A percentile compares a stretch with the other conserved stretches of the same genome.
Evolutionary conservation across 2,113 vertebrate species (phyloP).

Genomic region (Rhinoderma darwinii): DNA sequence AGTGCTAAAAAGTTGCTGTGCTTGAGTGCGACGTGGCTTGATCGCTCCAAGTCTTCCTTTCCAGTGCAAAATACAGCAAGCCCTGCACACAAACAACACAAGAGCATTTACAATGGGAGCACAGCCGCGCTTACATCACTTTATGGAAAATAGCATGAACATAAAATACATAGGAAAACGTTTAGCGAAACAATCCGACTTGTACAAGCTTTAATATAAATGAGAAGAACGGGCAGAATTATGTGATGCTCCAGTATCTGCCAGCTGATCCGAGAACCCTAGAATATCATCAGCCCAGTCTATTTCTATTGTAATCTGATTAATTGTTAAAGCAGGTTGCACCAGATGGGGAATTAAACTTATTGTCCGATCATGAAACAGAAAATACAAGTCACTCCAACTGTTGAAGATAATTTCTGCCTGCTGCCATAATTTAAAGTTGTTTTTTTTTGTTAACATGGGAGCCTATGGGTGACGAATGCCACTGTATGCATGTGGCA

Average conservation of each 20-base stretch:
- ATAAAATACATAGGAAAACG: background rate
- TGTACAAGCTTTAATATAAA: background rate
- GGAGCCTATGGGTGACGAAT: no score
- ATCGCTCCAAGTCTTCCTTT: slow-evolving; percentile 28
- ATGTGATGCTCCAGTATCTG: slow-evolving; percentile 31
- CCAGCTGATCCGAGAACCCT: background rate
- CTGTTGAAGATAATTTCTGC: background rate
- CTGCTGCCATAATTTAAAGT: background rate
- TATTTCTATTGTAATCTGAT: slow-evolving; percentile 38
- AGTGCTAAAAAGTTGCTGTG: background rate
- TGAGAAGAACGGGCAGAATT: background rate
- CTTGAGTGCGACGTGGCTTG: background rate
- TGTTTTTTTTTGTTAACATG: no score
- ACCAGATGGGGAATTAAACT: slow-evolving; percentile 50
- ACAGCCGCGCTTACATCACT: background rate
- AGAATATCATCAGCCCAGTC: background rate
- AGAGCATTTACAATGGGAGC: background rate
- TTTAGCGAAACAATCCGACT: background rate
- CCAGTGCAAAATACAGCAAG: background rate
- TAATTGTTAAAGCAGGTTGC: slow-evolving; percentile 47
- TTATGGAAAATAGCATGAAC: background rate
- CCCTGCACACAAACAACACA: background rate
- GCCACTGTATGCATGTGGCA: no score
- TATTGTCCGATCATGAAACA: slow-evolving; percentile 30
- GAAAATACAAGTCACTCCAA: background rate